Conservation (phyloP, 2,888 invertebrate species). For the Caenorhabditis zanzibari region DNA sequence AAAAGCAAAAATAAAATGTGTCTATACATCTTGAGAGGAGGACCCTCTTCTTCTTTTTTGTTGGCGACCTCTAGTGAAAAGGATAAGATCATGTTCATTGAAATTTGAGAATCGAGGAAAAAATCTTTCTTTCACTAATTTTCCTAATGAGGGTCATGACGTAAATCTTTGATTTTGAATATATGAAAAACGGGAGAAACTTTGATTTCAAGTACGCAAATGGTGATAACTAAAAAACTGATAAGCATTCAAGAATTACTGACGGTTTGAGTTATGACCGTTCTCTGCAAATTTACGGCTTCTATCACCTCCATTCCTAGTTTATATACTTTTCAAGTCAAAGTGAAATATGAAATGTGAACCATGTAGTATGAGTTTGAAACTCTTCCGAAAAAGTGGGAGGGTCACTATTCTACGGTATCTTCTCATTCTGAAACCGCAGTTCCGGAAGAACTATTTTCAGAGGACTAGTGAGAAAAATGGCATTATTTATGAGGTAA, state of each 20-base stretch:
- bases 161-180: constrained; percentile 33
- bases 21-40: constrained; percentile 51
- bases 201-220: constrained; percentile 12
- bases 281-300: constrained; percentile 27
- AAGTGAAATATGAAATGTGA: constrained; percentile 30
- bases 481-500: constrained; percentile 34
- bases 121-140: constrained; percentile 10
- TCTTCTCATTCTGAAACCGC: constrained; percentile 6
- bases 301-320: neutral
- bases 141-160: constrained; percentile 35
- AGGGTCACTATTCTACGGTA: constrained; percentile 25
- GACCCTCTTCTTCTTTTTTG: constrained; percentile 34
- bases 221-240: constrained; percentile 21
- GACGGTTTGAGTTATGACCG: constrained; percentile 56
- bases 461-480: neutral
- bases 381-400: constrained; percentile 12
- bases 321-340: neutral
- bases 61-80: constrained; percentile 21
- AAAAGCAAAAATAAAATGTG: constrained; percentile 26
- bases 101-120: constrained; percentile 36
- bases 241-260: constrained; percentile 34
- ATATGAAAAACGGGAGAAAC: constrained; percentile 8
- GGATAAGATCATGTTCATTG: constrained; percentile 56
- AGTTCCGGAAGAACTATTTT: constrained; percentile 48
- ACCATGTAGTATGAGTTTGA: constrained; percentile 43